These are phyloP conservation scores for Melangyna quadrimaculata DNA, from an alignment of 2,888 invertebrate genomes.

Conservation along the genomic window DNA sequence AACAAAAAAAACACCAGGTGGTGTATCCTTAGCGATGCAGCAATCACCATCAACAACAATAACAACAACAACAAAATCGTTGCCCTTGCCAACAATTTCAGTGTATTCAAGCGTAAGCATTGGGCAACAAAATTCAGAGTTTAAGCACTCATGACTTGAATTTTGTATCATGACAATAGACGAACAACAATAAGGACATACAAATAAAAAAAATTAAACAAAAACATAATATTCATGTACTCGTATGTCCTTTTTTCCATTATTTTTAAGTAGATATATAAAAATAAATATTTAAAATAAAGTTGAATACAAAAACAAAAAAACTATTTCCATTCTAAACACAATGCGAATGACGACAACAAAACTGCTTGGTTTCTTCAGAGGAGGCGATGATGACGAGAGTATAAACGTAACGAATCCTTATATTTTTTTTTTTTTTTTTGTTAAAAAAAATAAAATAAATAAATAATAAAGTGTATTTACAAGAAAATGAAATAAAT, in stretches of 20 bases:
- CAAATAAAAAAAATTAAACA: conserved; percentile 15
- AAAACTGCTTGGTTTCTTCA: conserved; percentile 57
- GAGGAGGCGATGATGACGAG: conserved; percentile 18
- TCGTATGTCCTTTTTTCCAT: conserved; percentile 12
- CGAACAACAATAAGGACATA: conserved; percentile 41
- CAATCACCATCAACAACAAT: conserved; percentile 28
- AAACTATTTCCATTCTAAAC: conserved; percentile 33
- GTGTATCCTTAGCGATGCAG: conserved; percentile 32
- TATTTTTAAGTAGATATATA: conserved; percentile 47
- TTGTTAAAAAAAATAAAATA: conserved; percentile 33
- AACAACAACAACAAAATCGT: conserved; percentile 9
- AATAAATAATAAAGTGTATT: background rate
- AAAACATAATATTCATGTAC: conserved; percentile 15
- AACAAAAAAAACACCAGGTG: conserved; percentile 35
- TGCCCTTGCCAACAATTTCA: conserved; percentile 19
- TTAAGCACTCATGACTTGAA: conserved; percentile 63
- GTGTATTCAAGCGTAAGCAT: conserved; percentile 35
- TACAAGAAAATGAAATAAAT: background rate
- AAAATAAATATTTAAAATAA: background rate
- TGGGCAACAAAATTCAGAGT: conserved; percentile 35
- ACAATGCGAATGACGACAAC: conserved; percentile 1
- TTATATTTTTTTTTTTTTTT: conserved; percentile 6
- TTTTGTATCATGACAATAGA: conserved; percentile 24
- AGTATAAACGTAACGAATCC: conserved; percentile 40
- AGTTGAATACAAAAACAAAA: background rate